phyloP scores from a whole-genome alignment of 2,888 invertebrate species.

The Chirona hameri region DNA sequence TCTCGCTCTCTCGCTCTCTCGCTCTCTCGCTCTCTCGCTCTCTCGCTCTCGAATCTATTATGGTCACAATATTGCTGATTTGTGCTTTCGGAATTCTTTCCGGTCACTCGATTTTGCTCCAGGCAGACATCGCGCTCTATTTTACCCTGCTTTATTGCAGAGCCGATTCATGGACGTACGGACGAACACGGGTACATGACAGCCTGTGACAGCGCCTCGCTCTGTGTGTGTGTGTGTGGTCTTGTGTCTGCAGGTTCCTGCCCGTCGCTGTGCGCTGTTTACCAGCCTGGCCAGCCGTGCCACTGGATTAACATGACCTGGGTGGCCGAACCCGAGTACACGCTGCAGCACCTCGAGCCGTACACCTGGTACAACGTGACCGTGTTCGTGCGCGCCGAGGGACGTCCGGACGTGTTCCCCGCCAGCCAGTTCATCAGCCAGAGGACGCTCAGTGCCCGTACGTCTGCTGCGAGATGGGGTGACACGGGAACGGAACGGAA shows the following conservation, averaged over 20 bases:
- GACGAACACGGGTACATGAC: too few species aligned
- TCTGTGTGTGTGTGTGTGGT: not conserved
- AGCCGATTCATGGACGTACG: too few species aligned
- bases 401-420: slow-evolving; percentile 56
- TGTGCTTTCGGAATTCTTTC: too few species aligned
- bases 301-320: slow-evolving; percentile 34
- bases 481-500: too few species aligned
- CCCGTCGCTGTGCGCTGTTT: slow-evolving; percentile 29
- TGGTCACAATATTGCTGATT: too few species aligned
- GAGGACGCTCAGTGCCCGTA: slow-evolving; percentile 61
- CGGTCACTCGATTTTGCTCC: too few species aligned
- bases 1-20: too few species aligned
- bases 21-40: too few species aligned
- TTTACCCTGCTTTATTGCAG: too few species aligned
- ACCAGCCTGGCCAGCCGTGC: slow-evolving; percentile 10
- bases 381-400: slow-evolving; percentile 63
- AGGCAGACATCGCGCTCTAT: too few species aligned
- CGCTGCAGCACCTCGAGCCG: slow-evolving; percentile 62
- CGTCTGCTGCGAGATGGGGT: slow-evolving; percentile 45
- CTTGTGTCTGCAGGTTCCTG: slow-evolving; percentile 25
- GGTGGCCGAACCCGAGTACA: slow-evolving; percentile 46
- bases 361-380: slow-evolving; percentile 75
- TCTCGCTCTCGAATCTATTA: too few species aligned
- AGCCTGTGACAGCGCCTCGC: too few species aligned
- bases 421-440: slow-evolving; percentile 61